Percentiles rank a stretch among this genome's conserved stretches.
Conservation (phyloP, 2,888 invertebrate genomes). For the Punctoribates punctum region DNA sequence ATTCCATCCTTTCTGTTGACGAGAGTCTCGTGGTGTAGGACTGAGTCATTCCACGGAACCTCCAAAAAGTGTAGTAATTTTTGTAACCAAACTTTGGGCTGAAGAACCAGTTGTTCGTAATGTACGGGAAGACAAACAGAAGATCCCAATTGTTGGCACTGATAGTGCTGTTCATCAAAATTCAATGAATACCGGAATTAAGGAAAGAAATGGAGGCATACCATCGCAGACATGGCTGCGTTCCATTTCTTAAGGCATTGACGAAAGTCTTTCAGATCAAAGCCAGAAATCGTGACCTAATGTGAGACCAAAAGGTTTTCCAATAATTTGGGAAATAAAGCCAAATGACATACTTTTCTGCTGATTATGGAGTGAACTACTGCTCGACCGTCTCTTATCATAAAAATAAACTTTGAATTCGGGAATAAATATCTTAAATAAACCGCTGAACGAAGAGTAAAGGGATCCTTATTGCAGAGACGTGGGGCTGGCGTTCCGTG, state of each 20-base stretch:
- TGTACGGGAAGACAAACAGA: slow-evolving; percentile 75
- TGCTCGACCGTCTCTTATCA: slow-evolving; percentile 96
- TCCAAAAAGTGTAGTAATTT: slow-evolving; percentile 81
- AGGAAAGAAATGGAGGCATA: neutral
- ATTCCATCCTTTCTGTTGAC: slow-evolving; percentile 94
- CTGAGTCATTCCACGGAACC: slow-evolving; percentile 90
- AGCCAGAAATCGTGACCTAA: slow-evolving; percentile 78
- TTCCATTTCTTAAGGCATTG: slow-evolving; percentile 97
- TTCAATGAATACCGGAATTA: neutral
- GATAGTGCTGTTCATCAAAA: slow-evolving; percentile 61
- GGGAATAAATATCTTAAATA: slow-evolving; percentile 94
- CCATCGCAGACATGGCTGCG: slow-evolving; percentile 86
- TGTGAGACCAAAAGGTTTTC: slow-evolving; percentile 43
- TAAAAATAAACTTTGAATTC: slow-evolving; percentile 93
- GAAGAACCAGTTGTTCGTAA: slow-evolving; percentile 94
- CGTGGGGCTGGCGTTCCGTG: slow-evolving; percentile 93
- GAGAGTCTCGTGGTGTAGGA: slow-evolving; percentile 94
- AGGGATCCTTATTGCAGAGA: slow-evolving; percentile 98
- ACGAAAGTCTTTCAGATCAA: slow-evolving; percentile 86
- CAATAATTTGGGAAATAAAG: neutral
- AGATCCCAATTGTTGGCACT: slow-evolving; percentile 71
- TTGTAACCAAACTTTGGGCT: slow-evolving; percentile 82
- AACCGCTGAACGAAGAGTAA: slow-evolving; percentile 92
- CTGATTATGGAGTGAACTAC: slow-evolving; percentile 98
- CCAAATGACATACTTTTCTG: slow-evolving; percentile 65